Base-by-base conservation (phyloP, 2,113 vertebrate species). In the Lamprotornis superbus region DNA sequence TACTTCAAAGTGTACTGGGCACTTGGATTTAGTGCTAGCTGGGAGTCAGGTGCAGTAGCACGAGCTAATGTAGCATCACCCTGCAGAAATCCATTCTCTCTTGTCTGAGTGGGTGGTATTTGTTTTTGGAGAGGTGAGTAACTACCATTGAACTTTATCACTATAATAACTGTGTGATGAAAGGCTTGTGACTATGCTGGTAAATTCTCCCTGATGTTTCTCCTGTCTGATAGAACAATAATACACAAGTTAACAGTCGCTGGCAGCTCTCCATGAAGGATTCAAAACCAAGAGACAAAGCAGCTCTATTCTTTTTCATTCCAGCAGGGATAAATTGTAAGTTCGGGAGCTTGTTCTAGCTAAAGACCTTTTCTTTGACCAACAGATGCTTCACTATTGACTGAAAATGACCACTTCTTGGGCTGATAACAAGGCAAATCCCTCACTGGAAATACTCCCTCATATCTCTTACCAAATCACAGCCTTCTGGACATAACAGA, bases 1-100 rank as follows among this genome's bases (percentile, higher is more conserved):
- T 24, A 22, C 21, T 50, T 71, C 47, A 42, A 39, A 86, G 59
- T 14, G 39, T 30, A 46, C 60, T 30, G 46, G 28, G 33, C 20
- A n/a, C n/a, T n/a, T 60, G 73, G 27, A 82, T 84, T 71, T 67
- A 78, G 56, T 21, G 23, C 18, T 24, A 61, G 31, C 21, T 5
- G 3, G 46, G 19, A 76, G 24, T 35, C 77, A 61, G 40, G 27
- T 77, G 55, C 64, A 63, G 64, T n/a, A 75, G 13, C 2, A 2
- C 0, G 1, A 87, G 33, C 37, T 71, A 37, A 75, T 49, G 31
- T 5, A 82, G 39, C 42, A 53, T 33, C n/a, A 17, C 33, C 81
- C 86, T 61, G 50, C 56, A 94, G 90, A 92, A 94, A 91, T 55
- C 35, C 65, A 83, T 93, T 90, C 20, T 52, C 24, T 89, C 74